Evolutionary conservation across 2,888 invertebrate genomes (phyloP), one percentile per base, ranked within the genome.

Genomic region (Notocelia uddmanniana): DNA sequence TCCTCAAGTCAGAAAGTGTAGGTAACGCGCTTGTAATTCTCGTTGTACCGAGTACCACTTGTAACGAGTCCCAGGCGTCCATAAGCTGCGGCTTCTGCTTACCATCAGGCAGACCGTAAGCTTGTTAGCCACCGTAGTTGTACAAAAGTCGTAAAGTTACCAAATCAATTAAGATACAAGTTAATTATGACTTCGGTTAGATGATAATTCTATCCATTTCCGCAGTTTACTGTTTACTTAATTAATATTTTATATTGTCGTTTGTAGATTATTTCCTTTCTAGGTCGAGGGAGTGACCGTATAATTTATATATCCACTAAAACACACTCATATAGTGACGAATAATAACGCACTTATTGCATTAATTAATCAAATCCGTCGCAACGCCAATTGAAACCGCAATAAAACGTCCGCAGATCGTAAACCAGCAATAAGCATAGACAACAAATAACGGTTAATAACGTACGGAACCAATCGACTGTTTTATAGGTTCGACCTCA

Each of bases 351-450:
- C 79, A 82, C 83, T 82, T 81, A 88, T 88, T 83, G 86, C 85
- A 87, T 85, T 85, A 89, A 85, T 89, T 93, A 92, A 92, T 92
- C 89, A 92, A 92, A 90, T 87, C 88, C 85, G 83, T 89, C 87
- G 88, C 88, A 86, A 89, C 85, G 82, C 84, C 90, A 88, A 91
- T 91, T 88, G 89, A 86, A 91, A 86, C 83, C 77, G 89, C 84
- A 90, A 92, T 93, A 93, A 92, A 92, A 90, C 83, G 86, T 83
- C 85, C 84, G 87, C 83, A 81, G 86, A 83, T 87, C 89, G 91
- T 93, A 92, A 93, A 93, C 91, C 75, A 79, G 84, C 80, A 86
- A 89, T 93, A 93, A 93, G 92, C 91, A 92, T 90, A 89, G 92
- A 91, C 90, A 91, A 86, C 91, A 91, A 92, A 92, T 91, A 91